Conservation (phyloP, 2,797 vertebrate genomes). For the Prionace glauca region DNA sequence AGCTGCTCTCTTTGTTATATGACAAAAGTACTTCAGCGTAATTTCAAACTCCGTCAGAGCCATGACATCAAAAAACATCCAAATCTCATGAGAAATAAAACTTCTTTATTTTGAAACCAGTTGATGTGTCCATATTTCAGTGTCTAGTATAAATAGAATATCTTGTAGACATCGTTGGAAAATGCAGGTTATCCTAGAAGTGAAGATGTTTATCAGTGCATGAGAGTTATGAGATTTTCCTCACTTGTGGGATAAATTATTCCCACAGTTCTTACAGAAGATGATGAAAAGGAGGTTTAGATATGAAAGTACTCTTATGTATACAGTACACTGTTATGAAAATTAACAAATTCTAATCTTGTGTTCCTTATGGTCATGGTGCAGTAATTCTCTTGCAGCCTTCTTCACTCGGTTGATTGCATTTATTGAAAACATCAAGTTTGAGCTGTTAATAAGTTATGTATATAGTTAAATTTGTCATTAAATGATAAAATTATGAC, state of each 20-base stretch:
- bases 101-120: not conserved
- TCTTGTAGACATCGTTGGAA: not conserved
- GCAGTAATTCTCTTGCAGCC: constrained; percentile 18
- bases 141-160: not conserved
- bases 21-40: not conserved
- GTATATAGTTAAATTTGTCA: constrained; percentile 9
- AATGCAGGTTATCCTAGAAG: not conserved
- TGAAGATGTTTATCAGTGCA: not conserved
- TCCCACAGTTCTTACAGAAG: not conserved
- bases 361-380: constrained; percentile 19
- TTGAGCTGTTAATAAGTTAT: not conserved
- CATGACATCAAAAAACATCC: not conserved
- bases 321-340: constrained; percentile 19
- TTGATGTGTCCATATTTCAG: not conserved
- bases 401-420: constrained; percentile 25
- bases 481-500: constrained; percentile 6
- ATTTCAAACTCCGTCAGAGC: not conserved
- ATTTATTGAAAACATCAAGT: constrained; percentile 6
- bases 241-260: constrained; percentile 15
- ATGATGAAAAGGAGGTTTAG: constrained; percentile 8
- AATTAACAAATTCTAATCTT: constrained; percentile 23
- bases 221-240: not conserved
- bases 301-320: not conserved
- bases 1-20: not conserved
- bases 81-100: not conserved